Percentiles rank a stretch among this genome's conserved stretches.
These are phyloP conservation scores for Trichonephila inaurata DNA, from an alignment of 1,140 invertebrate species.

Conservation along the genomic window DNA sequence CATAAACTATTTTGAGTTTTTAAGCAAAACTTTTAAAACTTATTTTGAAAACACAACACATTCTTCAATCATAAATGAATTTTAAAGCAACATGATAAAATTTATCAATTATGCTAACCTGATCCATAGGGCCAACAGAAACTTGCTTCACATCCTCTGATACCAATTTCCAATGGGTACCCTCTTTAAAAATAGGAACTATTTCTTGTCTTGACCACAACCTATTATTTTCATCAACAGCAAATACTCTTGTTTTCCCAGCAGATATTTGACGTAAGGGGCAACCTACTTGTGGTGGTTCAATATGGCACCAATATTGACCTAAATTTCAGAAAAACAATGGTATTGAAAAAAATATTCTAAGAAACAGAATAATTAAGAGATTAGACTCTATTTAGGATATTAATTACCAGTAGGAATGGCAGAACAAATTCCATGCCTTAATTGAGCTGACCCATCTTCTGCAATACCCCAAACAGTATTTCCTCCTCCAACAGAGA, in stretches of 20 bases:
- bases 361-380: not conserved
- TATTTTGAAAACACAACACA: not conserved
- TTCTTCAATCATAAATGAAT: not conserved
- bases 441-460: constrained; percentile 89
- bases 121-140: constrained; percentile 84
- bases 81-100: not conserved
- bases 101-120: constrained; percentile 77
- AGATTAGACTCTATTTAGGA: not conserved
- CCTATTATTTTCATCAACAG: constrained; percentile 83
- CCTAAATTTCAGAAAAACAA: constrained; percentile 82
- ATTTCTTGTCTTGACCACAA: constrained; percentile 83
- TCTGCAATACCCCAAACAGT: constrained; percentile 91
- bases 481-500: constrained; percentile 85
- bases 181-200: constrained; percentile 82
- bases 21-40: no score
- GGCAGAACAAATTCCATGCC: constrained; percentile 80
- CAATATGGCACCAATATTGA: constrained; percentile 84
- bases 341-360: no score
- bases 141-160: constrained; percentile 81
- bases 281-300: constrained; percentile 84
- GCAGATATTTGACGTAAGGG: constrained; percentile 89
- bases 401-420: constrained; percentile 84
- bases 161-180: constrained; percentile 80
- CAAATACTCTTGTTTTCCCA: constrained; percentile 87
- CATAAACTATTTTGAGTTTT: no score